Evolutionary conservation across 2,888 invertebrate genomes (phyloP), one percentile per base, ranked within the genome.

Genomic region (Nebria salina): DNA sequence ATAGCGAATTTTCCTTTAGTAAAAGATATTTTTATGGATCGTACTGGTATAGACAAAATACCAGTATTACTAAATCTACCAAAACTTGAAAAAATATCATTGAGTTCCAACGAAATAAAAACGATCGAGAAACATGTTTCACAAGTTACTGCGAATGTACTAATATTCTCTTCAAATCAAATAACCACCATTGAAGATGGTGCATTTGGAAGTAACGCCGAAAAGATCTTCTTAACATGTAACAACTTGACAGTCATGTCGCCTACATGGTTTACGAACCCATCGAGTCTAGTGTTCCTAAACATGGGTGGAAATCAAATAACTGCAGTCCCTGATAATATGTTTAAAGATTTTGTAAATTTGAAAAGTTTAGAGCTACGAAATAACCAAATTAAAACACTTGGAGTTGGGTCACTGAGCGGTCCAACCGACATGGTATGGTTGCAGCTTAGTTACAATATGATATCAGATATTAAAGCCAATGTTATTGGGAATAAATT

Each of bases 261-360:
- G 13, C 81, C 81, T n/a, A 81, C 34, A 65, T 81, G 81, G 81
- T 81, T 81, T 34, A 72, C n/a, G 65, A 76, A 81, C 72, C 76
- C 81, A 5, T 11, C 42, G 34, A 25, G 3, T 13, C 2, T 81
- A n/a, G 26, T 20, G 7, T 15, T 6, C 2, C 73, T 81, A 25
- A 72, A 42, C 42, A 72, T 81, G 20, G 76, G 73, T 34, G 81
- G 81, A 43, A 81, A 81, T 65, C 70, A 73, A 65, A 34, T 81
- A n/a, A 65, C 42, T 25, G 20, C 41, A 76, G 42, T 81, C 20
- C 81, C 81, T 2, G 68, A 81, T 13, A 41, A 76, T 41, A 81
- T 81, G 81, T 81, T 81, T 43, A 72, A 76, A 43, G 73, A 72
- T 72, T 81, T 81, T 66, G 41, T 20, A 2, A 76, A 73, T 25